phyloP scores from a whole-genome alignment of 1,140 invertebrate species.

The Drosophila orena region DNA sequence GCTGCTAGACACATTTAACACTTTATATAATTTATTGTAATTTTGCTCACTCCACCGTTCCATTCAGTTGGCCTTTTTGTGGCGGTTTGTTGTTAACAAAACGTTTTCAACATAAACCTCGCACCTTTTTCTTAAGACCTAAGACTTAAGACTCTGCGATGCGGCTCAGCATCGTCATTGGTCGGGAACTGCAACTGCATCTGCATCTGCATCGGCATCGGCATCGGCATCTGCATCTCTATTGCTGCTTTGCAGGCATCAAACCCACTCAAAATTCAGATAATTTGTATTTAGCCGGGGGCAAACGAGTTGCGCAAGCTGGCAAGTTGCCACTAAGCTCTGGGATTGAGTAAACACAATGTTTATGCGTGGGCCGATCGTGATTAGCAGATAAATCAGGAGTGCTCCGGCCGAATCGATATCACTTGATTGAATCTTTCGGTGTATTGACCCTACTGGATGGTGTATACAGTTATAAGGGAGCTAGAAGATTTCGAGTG shows the following conservation, averaged over 20 bases:
- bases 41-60: conserved; percentile 38
- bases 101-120: conserved; percentile 79
- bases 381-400: conserved; percentile 60
- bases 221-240: conserved; percentile 49
- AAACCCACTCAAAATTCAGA: conserved; percentile 74
- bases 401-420: conserved; percentile 12
- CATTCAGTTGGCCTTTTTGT: conserved; percentile 33
- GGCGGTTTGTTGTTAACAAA: conserved; percentile 74
- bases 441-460: conserved; percentile 25
- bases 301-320: conserved; percentile 67
- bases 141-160: conserved; percentile 30
- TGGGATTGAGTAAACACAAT: conserved; percentile 47
- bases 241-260: conserved; percentile 58
- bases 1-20: conserved; percentile 69
- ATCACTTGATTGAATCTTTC: conserved; percentile 47
- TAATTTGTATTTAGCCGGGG: conserved; percentile 64
- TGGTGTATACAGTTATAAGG: conserved; percentile 10
- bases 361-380: conserved; percentile 53
- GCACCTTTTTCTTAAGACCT: conserved; percentile 49
- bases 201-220: conserved; percentile 38
- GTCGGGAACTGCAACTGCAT: conserved; percentile 9
- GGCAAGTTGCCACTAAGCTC: conserved; percentile 37
- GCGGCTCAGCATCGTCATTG: conserved; percentile 25
- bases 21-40: conserved; percentile 83
- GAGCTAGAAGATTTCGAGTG: not conserved